Base-by-base conservation (phyloP, 2,888 invertebrate genomes). In the Tyria jacobaeae region DNA sequence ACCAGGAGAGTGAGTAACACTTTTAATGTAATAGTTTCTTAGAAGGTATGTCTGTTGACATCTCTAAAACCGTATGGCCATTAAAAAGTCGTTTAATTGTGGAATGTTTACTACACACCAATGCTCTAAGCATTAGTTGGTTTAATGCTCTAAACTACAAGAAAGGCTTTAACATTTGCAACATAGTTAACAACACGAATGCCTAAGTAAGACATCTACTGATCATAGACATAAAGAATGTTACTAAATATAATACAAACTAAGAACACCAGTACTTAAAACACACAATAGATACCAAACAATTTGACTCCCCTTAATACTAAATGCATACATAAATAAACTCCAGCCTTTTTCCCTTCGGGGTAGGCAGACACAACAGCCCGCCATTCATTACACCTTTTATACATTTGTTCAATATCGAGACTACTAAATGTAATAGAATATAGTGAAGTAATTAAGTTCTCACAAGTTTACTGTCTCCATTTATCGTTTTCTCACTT, bases 401-500 rank as follows among this genome's bases (percentile, higher is more conserved):
- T 31, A 31, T 3, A 6, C 27, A 31, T 14, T 14, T 14, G 24
- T 14, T 2, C 6, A 21, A 21, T 21, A 15, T 12, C 21, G 9
- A 15, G 6, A 27, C 17, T 34, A 47, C 10, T 27, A 9, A 59
- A 52, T 17, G 6, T 27, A 44, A 25, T 14, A n/a, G 25, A 47
- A 44, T 59, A 53, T 25, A 47, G 52, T 59, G 24, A 34, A 47
- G 37, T 53, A 44, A 64, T 34, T 12, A 62, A 17, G 34, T 66
- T 75, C 67, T 57, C 73, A 73, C 70, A 66, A 25, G 47, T 76
- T 51, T 73, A 69, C 50, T 34, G 58, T 75, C 60, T 55, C 63
- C 54, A 73, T 68, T 78, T 76, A 71, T 78, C 66, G 58, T 60
- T 55, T 71, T 74, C 68, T 71, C 78, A 83, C 83, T 82, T 83